A percentile compares a stretch with the other conserved stretches of the same genome.
phyloP scores from a whole-genome alignment of 2,113 vertebrate species.

The Pituophis catenifer region DNA sequence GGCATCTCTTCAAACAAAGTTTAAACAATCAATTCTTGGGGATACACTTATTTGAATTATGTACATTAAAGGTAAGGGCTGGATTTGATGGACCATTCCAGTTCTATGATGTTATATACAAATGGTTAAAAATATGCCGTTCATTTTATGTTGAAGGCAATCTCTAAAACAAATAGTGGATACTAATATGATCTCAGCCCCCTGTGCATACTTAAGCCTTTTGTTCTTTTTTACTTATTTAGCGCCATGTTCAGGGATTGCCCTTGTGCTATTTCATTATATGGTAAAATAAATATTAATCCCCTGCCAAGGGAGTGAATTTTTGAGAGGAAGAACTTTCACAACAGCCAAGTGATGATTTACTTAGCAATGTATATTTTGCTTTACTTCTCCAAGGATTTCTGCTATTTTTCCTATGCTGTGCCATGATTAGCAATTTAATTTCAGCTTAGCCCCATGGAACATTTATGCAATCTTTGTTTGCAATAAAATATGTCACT shows the following conservation, averaged over 20 bases:
- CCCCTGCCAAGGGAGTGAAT: not conserved
- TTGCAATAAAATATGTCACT: slow-evolving; percentile 32
- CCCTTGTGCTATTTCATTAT: not conserved
- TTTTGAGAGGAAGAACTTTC: not conserved
- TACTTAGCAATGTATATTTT: slow-evolving; percentile 33
- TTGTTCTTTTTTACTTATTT: not conserved
- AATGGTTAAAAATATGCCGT: not conserved
- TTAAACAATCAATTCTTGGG: not conserved
- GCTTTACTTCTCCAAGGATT: slow-evolving; percentile 25
- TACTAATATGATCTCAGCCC: not conserved
- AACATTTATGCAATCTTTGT: not conserved
- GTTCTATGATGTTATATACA: not conserved
- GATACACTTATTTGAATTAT: not conserved
- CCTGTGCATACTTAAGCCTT: not conserved
- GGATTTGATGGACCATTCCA: not conserved
- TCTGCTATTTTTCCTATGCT: slow-evolving; percentile 17
- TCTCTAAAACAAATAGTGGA: not conserved
- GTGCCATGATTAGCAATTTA: slow-evolving; percentile 18
- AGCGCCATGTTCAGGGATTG: not conserved
- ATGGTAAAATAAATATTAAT: not conserved
- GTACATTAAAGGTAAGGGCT: not conserved
- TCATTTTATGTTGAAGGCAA: not conserved
- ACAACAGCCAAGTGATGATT: not conserved
- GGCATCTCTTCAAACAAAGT: not conserved
- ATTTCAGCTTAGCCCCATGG: slow-evolving; percentile 29